Evolutionary conservation across 1,140 invertebrate species (phyloP), one percentile per base, ranked within the genome.

Genomic region (Rhysida immarginata): DNA sequence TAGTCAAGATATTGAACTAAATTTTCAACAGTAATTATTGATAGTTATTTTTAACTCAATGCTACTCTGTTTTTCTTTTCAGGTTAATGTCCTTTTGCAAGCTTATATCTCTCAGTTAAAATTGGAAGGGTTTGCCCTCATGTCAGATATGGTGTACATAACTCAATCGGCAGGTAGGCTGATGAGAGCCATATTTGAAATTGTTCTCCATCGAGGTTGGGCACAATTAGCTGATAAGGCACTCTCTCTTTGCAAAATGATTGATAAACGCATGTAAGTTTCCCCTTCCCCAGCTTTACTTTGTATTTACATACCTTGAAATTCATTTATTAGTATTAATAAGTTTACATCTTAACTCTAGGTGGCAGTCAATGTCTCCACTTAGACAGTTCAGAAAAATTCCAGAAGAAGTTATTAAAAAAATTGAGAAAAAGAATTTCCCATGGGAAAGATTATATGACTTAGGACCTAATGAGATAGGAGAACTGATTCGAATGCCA

Each of bases 351-450:
- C n/a, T n/a, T n/a, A n/a, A n/a, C n/a, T n/a, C n/a, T n/a, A n/a
- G n/a, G n/a, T 99, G 96, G 96, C 94, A 98, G 69, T 96, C 92
- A 0, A 96, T 99, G 92, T 97, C 92, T 41, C 96, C 96, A 2
- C 71, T 99, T 0, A 75, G 96, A 21, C 96, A 99, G 69, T 99
- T 99, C 68, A 80, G 86, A 41, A 98, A 98, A 68, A 95, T 99
- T 77, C 95, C 95, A 0, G 90, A 96, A 63, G 95, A 99, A 74
- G 89, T 97, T 11, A 82, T 99, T 1, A 91, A 94, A 64, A 97
- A 97, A 66, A 84, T 99, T 51, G 96, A 99, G 68, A 99, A 99
- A 76, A 99, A 99, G 68, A 89, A 87, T 66, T 88, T 94, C 65
- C 87, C 89, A 0, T 93, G 87, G 86, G 87, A 92, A 68, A 76